A percentile compares a stretch with the other conserved stretches of the same genome.
Conservation (phyloP, 2,113 vertebrate genomes). For the Hippocampus guttulatus region DNA sequence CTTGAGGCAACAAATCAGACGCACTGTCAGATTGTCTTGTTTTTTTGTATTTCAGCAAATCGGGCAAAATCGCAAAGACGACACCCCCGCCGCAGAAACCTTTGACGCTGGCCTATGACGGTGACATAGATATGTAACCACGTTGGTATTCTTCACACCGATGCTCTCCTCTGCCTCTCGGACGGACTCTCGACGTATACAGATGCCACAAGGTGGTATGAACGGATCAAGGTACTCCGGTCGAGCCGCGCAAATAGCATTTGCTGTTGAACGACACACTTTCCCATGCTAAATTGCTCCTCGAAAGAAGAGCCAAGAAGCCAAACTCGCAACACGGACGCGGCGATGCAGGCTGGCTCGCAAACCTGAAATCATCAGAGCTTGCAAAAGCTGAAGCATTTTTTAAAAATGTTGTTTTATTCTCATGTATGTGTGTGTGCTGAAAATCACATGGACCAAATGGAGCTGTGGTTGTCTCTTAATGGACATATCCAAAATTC, state of each 20-base stretch:
- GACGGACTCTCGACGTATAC: not conserved
- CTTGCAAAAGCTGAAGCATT: not conserved
- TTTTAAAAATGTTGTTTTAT: not conserved
- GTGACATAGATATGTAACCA: slow-evolving; percentile 91
- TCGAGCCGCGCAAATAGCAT: not conserved
- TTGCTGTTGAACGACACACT: slow-evolving; percentile 25
- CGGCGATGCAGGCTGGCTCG: slow-evolving; percentile 16
- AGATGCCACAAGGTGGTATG: not conserved
- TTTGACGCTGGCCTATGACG: slow-evolving; percentile 91
- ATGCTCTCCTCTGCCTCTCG: not conserved
- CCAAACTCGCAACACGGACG: slow-evolving; percentile 39
- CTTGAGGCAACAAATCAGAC: slow-evolving; percentile 28
- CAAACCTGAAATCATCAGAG: slow-evolving; percentile 8
- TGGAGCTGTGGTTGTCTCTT: slow-evolving; percentile 2
- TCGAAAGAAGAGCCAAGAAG: slow-evolving; percentile 4
- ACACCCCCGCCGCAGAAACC: slow-evolving; percentile 89
- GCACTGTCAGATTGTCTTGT: slow-evolving; percentile 15
- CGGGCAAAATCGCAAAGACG: slow-evolving; percentile 79
- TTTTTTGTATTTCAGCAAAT: slow-evolving; percentile 73
- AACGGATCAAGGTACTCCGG: not conserved
- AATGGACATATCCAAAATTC: slow-evolving; percentile 3
- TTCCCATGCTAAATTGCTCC: not conserved
- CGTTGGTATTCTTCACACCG: slow-evolving; percentile 26
- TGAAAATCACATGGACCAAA: slow-evolving; percentile 18
- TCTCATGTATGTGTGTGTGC: slow-evolving; percentile 1